A percentile compares a stretch with the other conserved stretches of the same genome.
Evolutionary conservation across 2,888 invertebrate genomes (phyloP).

Genomic region (Selenia dentaria): DNA sequence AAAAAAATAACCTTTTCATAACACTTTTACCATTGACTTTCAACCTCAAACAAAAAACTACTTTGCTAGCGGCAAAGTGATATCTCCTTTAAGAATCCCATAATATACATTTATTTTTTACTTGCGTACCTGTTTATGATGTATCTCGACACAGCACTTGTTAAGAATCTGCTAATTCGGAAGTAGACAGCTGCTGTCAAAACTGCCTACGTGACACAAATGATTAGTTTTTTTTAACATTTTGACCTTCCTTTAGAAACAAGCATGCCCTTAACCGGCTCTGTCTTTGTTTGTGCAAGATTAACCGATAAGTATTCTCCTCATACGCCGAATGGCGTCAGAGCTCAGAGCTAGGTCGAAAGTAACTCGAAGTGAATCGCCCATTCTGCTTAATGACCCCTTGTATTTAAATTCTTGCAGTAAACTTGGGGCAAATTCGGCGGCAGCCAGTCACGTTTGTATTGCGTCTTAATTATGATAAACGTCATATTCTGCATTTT

Average conservation of each 20-base stretch:
- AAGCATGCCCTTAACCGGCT: not conserved
- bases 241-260: constrained; percentile 34
- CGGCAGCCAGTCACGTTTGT: not conserved
- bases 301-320: constrained; percentile 30
- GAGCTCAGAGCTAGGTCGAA: constrained; percentile 27
- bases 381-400: constrained; percentile 36
- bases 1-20: too few species aligned
- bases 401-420: constrained; percentile 28
- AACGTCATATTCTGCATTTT: not conserved
- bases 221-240: constrained; percentile 16
- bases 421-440: constrained; percentile 5
- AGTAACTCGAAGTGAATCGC: constrained; percentile 29
- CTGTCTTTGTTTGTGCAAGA: constrained; percentile 23
- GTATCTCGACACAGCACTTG: too few species aligned
- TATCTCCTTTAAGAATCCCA: too few species aligned
- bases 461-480: constrained; percentile 1
- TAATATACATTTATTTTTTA: too few species aligned
- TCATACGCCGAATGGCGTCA: constrained; percentile 32
- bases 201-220: constrained; percentile 23
- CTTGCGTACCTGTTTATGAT: too few species aligned
- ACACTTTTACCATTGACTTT: too few species aligned
- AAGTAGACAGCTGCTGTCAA: not conserved
- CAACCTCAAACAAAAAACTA: too few species aligned
- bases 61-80: too few species aligned
- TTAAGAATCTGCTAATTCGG: not conserved